Evolutionary conservation across 2,113 vertebrate species (phyloP), one percentile per base, ranked within the genome.

Genomic region (Emydocephalus ijimae): DNA sequence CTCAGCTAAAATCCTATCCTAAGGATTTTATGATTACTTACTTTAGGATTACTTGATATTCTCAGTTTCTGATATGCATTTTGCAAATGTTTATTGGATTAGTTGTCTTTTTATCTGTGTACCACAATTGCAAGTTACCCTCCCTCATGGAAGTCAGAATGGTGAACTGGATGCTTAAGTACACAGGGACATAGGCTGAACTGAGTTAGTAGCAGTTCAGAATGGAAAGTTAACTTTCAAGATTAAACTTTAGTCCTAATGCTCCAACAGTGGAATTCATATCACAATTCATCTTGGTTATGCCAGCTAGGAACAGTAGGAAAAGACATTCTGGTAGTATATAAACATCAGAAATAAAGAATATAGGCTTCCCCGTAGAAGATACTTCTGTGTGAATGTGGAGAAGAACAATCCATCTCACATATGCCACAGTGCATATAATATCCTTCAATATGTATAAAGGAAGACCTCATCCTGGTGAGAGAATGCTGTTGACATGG

Each of bases 51-150:
- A 94, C 94, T 94, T 95, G 93, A 90, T 93, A 95, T 94, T 95
- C 90, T 92, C 92, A 93, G 92, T 93, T 61, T 89, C 88, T 23
- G 92, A 91, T 85, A 81, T 93, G 55, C 85, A 89, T 95, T 95
- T 95, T 93, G 93, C 91, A 95, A 90, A 95, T 91, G 54, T 95
- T 96, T 93, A 43, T 94, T 96, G 94, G 29, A 94, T 95, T 95
- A 93, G 91, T 94, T 88, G 92, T 91, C 85, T 50, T 24, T n/a
- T 69, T 74, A 69, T 34, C 1, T 26, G 54, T 43, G 8, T 74
- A 45, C 61, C 23, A 34, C 11, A 52, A 11, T n/a, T 61, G 55
- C 23, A 26, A 26, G 12, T 24, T 15, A 61, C 39, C 5, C 24
- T 45, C 24, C 20, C 89, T 6, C 14, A 39, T 54, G n/a, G n/a